Conservation (phyloP, 2,888 invertebrate species). For the Sinhomidia bicolor region DNA sequence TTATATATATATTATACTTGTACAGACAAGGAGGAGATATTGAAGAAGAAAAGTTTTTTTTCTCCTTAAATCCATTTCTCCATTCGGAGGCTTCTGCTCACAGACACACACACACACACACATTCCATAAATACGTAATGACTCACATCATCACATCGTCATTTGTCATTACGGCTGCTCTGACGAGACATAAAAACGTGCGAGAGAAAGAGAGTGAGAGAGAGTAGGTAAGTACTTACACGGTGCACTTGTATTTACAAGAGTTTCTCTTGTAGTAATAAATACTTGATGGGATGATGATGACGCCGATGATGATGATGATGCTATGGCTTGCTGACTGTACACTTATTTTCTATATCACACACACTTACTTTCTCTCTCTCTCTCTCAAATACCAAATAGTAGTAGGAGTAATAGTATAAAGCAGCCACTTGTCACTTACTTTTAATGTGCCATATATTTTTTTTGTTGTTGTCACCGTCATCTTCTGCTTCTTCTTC, state of each 20-base stretch:
- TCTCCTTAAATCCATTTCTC: conserved; percentile 62
- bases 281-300: conserved; percentile 37
- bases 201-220: no score
- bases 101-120: conserved; percentile 34
- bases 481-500: conserved; percentile 1
- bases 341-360: neutral
- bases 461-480: conserved; percentile 28
- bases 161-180: conserved; percentile 28
- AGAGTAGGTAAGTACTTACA: conserved; percentile 25
- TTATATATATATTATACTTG: neutral
- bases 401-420: no score
- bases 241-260: conserved; percentile 6
- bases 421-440: neutral
- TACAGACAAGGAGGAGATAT: no score
- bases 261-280: conserved; percentile 8
- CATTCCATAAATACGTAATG: conserved; percentile 67
- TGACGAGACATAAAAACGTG: conserved; percentile 22
- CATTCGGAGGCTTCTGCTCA: conserved; percentile 24
- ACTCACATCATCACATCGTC: conserved; percentile 52
- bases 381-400: no score
- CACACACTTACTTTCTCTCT: no score
- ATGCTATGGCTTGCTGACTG: conserved; percentile 23
- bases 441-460: conserved; percentile 24
- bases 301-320: conserved; percentile 17
- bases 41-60: conserved; percentile 50